phyloP scores from a whole-genome alignment of 2,113 vertebrate genomes.

The Sebastes fasciatus region DNA sequence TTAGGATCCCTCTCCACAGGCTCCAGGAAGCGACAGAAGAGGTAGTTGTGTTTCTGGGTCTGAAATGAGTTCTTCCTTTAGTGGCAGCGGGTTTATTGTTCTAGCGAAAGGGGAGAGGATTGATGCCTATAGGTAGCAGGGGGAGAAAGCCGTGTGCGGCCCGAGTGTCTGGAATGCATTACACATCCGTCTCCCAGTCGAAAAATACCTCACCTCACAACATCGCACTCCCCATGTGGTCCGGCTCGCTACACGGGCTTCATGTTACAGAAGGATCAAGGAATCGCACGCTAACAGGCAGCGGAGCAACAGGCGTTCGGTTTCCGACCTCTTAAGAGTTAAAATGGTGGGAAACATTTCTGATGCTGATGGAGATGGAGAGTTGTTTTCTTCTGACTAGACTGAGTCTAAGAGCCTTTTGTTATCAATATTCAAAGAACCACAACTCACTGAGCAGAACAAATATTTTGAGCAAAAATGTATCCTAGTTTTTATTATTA shows the following conservation, averaged over 20 bases:
- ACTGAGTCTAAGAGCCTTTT: background rate
- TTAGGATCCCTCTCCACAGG: slow-evolving; percentile 45
- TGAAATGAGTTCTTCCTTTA: slow-evolving; percentile 72
- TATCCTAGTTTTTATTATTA: too few relatives aligned
- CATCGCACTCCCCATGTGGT: slow-evolving; percentile 79
- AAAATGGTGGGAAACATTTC: slow-evolving; percentile 38
- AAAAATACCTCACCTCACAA: slow-evolving; percentile 81
- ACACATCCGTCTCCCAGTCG: slow-evolving; percentile 74
- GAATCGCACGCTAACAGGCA: slow-evolving; percentile 75
- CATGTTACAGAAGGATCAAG: slow-evolving; percentile 78
- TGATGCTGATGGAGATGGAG: slow-evolving; percentile 37
- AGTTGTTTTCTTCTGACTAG: slow-evolving; percentile 20
- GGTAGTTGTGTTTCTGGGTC: slow-evolving; percentile 71
- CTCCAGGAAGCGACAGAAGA: slow-evolving; percentile 58
- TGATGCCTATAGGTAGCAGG: slow-evolving; percentile 84
- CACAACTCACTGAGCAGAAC: background rate
- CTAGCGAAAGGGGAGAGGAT: slow-evolving; percentile 83
- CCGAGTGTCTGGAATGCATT: slow-evolving; percentile 83
- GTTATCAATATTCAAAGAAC: background rate
- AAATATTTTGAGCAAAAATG: background rate
- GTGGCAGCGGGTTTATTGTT: slow-evolving; percentile 83
- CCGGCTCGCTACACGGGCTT: slow-evolving; percentile 68
- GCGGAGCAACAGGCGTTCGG: slow-evolving; percentile 33
- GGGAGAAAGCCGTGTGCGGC: slow-evolving; percentile 70
- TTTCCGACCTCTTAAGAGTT: slow-evolving; percentile 31